Percentiles rank a stretch among this genome's conserved stretches.
phyloP scores from a whole-genome alignment of 2,113 vertebrate species.

The Corythornis cristatus region DNA sequence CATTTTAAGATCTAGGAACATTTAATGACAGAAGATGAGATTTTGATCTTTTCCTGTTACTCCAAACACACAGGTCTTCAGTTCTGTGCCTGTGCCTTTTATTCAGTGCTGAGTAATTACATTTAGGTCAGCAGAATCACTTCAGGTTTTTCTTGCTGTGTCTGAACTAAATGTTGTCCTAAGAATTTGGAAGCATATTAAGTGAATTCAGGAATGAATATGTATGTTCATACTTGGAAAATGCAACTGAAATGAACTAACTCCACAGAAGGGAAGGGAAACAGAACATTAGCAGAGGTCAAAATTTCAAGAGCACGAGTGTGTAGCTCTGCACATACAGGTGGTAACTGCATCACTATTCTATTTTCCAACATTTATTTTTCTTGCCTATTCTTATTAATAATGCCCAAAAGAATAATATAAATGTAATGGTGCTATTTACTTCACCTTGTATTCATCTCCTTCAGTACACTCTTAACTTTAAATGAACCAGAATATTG shows the following conservation, averaged over 20 bases:
- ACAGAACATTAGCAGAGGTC: not conserved
- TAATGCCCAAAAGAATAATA: not conserved
- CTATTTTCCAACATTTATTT: not conserved
- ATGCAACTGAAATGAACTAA: not conserved
- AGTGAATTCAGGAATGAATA: not conserved
- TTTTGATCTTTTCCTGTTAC: not conserved
- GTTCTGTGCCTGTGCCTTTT: not conserved
- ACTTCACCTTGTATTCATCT: not conserved
- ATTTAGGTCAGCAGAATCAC: not conserved
- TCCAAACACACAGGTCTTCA: not conserved
- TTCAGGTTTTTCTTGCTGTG: constrained; percentile 1
- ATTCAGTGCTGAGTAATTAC: not conserved
- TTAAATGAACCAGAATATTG: not conserved
- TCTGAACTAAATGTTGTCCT: not conserved
- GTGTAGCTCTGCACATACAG: not conserved
- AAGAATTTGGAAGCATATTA: constrained; percentile 14
- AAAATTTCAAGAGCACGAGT: not conserved
- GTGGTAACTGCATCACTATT: not conserved
- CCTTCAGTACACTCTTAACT: not conserved
- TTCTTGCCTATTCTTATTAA: not conserved
- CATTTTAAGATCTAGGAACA: not conserved
- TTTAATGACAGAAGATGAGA: not conserved
- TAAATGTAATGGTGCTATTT: not conserved
- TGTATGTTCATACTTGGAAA: not conserved
- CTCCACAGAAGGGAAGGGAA: not conserved